phyloP scores from a whole-genome alignment of 2,113 vertebrate species.

The Strix aluco region DNA sequence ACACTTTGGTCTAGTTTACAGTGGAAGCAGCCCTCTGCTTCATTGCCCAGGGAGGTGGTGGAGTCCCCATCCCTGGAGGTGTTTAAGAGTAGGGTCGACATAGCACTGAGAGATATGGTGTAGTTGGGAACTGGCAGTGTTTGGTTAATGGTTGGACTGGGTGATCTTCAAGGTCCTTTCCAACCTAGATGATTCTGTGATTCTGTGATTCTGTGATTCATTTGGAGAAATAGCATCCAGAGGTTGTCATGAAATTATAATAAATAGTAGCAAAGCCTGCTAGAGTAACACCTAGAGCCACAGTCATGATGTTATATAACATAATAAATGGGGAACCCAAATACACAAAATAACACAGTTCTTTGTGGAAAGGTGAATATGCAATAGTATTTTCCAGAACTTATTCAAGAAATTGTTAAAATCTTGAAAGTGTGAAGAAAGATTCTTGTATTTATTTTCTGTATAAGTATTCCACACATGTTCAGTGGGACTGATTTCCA shows the following conservation, averaged over 20 bases:
- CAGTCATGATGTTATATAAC: background rate
- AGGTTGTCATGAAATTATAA: background rate
- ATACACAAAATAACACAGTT: background rate
- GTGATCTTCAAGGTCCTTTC: no score
- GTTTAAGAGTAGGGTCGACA: no score
- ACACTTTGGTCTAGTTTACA: background rate
- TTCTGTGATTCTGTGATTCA: background rate
- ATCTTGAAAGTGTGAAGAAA: background rate
- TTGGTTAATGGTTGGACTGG: no score
- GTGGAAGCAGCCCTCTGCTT: background rate
- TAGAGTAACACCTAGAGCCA: background rate
- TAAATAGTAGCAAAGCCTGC: background rate
- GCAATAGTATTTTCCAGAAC: background rate
- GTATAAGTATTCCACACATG: background rate
- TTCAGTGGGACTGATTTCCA: background rate
- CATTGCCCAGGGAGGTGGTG: no score
- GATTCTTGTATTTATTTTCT: background rate
- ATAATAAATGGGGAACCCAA: background rate
- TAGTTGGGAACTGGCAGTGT: no score
- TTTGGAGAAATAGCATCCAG: background rate
- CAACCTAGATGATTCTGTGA: no score
- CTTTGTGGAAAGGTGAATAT: background rate
- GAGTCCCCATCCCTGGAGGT: no score
- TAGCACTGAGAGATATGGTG: no score
- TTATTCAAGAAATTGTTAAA: background rate